Evolutionary conservation across 2,797 vertebrate genomes (phyloP), one percentile per base, ranked within the genome.

Genomic region (Chelonia mydas): DNA sequence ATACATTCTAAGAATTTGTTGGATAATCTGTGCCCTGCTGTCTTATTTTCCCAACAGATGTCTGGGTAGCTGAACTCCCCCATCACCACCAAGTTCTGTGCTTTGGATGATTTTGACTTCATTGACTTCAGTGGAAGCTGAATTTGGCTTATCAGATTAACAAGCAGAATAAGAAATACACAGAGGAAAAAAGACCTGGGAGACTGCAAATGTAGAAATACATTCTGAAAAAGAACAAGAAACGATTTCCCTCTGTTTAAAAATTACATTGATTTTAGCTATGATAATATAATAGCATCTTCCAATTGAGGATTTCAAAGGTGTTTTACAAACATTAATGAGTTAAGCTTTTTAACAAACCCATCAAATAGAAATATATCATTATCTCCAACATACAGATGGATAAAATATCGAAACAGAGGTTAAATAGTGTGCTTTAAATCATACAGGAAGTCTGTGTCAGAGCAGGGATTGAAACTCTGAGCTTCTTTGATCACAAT

Each of bases 271-370:
- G 17, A 68, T 21, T n/a, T 68, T 68, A 37, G n/a, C n/a, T 37
- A 68, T 37, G 65, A 68, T 68, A 68, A 37, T 68, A 37, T 68
- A 68, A 68, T 33, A 68, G 17, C 33, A 68, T 68, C 33, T 37
- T 68, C 65, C 33, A 33, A 7, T 16, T 65, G 61, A 65, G 16
- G 13, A 19, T n/a, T 65, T 65, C 31, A 65, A 16, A 76, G 17
- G 28, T 76, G 28, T 80, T 74, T 74, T 84, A 51, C 51, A 65
- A 59, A 11, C 54, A 78, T 83, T 86, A 57, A 79, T 79, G n/a
- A 93, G 81, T 21, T 79, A 21, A 89, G 31, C 23, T 89, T 92
- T 74, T 41, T 93, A 87, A 41, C 11, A 90, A 95, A 87, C 23
- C 15, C 50, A 28, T 51, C 31, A 89, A 90, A 31, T 21, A 92